Evolutionary conservation across 2,113 vertebrate species (phyloP).

Genomic region (Mixornis gularis): DNA sequence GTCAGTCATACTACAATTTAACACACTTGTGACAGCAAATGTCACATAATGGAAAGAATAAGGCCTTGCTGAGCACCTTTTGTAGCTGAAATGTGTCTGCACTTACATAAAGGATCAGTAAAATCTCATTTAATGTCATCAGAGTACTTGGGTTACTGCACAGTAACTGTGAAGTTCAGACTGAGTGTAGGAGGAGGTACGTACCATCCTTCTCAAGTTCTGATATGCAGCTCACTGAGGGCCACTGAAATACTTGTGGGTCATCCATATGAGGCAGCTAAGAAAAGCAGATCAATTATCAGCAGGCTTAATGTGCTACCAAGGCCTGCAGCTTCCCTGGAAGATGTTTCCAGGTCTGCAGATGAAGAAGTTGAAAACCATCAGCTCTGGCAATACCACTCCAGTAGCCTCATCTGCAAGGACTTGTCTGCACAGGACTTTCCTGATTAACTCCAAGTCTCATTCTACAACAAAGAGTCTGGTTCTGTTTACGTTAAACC

Average conservation of each 20-base stretch:
- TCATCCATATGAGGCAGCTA: background rate
- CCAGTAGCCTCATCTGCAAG: constrained; percentile 14
- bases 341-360: background rate
- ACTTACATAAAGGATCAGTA: background rate
- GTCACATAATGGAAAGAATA: background rate
- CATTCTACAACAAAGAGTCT: constrained; percentile 58
- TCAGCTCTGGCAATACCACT: background rate
- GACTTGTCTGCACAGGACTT: constrained; percentile 53
- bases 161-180: background rate
- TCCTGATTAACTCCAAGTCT: constrained; percentile 38
- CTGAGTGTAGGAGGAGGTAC: background rate
- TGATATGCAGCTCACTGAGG: background rate
- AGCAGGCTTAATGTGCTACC: background rate
- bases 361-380: constrained; percentile 5
- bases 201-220: background rate
- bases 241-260: background rate
- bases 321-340: background rate
- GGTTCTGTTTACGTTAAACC: constrained; percentile 53
- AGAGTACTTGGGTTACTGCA: background rate
- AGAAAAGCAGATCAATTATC: background rate
- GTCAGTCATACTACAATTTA: background rate
- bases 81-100: background rate
- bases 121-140: background rate
- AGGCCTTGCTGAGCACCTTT: background rate
- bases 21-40: background rate